These are phyloP conservation scores for Lates japonicus DNA, from an alignment of 2,797 vertebrate genomes.

Conservation along the genomic window DNA sequence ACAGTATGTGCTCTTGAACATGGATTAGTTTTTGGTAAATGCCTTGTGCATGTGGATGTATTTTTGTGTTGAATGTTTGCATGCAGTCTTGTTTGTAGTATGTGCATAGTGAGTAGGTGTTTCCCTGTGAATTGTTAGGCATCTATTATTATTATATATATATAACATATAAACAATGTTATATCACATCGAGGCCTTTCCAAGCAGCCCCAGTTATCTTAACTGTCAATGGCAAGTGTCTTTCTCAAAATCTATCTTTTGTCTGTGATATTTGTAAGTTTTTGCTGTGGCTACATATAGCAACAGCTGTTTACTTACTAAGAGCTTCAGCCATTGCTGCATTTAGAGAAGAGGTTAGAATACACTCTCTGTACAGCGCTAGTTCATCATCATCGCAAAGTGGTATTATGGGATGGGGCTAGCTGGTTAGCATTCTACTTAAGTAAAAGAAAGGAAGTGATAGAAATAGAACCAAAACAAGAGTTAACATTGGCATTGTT, in stretches of 20 bases:
- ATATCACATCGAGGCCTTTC: background rate
- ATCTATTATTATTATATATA: no score
- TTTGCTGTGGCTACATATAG: no score
- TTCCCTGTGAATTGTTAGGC: background rate
- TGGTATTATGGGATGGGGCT: no score
- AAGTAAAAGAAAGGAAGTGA: no score
- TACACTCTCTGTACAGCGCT: no score
- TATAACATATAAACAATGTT: background rate
- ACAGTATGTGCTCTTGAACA: constrained; percentile 24
- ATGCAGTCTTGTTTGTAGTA: background rate
- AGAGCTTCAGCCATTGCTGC: no score
- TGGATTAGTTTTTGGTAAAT: constrained; percentile 9
- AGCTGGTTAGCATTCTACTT: no score
- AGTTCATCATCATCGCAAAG: no score
- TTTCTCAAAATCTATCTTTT: background rate
- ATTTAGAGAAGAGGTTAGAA: no score
- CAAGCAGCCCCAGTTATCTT: background rate
- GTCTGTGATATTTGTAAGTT: background rate
- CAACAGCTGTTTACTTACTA: no score
- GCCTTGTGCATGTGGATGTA: background rate
- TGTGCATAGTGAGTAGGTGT: background rate
- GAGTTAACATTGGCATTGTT: no score
- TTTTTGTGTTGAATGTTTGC: background rate
- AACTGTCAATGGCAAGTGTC: background rate
- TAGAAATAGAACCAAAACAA: no score